Evolutionary conservation across 2,797 vertebrate genomes (phyloP).

Genomic region (Lagocephalus sceleratus): DNA sequence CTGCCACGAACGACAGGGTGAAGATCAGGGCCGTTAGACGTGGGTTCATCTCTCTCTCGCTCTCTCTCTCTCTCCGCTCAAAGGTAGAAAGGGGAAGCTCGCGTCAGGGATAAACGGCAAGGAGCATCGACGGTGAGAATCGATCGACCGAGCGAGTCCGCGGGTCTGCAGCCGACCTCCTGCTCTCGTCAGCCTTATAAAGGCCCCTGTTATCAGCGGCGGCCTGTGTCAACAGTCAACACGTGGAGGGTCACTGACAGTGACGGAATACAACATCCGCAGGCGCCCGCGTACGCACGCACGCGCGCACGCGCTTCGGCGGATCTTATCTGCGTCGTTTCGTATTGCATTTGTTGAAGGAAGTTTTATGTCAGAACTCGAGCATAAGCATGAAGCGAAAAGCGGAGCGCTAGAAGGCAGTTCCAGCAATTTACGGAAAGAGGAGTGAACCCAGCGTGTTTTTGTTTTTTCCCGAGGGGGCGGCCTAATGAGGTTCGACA

Average conservation of each 20-base stretch:
- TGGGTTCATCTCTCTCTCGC: conserved; percentile 63
- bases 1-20: conserved; percentile 51
- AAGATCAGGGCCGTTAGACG: conserved; percentile 54
- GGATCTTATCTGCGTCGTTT: conserved; percentile 11
- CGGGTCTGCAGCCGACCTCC: conserved; percentile 42
- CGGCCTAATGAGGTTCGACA: conserved; percentile 4
- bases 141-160: too few relatives aligned
- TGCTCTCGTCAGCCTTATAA: conserved; percentile 67
- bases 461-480: neutral
- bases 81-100: conserved; percentile 20
- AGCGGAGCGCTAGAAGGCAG: neutral
- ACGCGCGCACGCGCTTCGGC: conserved; percentile 15
- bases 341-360: neutral
- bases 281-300: conserved; percentile 18
- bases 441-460: neutral
- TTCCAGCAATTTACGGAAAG: too few relatives aligned
- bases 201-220: conserved; percentile 73
- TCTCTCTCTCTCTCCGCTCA: conserved; percentile 41
- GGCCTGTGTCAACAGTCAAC: conserved; percentile 76
- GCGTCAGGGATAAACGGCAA: too few relatives aligned
- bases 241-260: conserved; percentile 74
- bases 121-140: too few relatives aligned
- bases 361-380: conserved; percentile 12
- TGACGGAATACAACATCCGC: conserved; percentile 34
- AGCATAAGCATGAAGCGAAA: neutral